Evolutionary conservation across 2,797 vertebrate species (phyloP), one percentile per base, ranked within the genome.

Genomic region (Lateolabrax maculatus): DNA sequence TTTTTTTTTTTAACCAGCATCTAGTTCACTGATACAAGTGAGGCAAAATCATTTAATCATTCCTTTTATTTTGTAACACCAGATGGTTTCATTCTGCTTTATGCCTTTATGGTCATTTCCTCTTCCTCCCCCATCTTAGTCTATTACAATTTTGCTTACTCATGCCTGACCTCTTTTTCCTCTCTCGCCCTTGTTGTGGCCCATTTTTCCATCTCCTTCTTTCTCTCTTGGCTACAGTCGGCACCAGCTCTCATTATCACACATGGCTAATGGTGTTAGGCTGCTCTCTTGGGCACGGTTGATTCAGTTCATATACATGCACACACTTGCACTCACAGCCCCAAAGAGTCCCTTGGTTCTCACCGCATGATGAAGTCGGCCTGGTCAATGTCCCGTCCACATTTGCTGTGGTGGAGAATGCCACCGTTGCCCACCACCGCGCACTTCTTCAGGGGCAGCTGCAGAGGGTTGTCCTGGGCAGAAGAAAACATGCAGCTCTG

Each of bases 361-460:
- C 80, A 99, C 98, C 98, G 93, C 96, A 99, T 97, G 93, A 99
- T 92, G 90, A 99, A 99, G 92, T 98, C 94, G 1, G 97, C 97
- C 90, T 90, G 93, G 94, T 99, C 97, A 58, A 99, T 99, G 81
- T 97, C 94, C 62, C 80, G 93, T 68, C 98, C 98, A 21, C 98
- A 99, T 91, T 95, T 89, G 83, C 97, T 99, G 91, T 94, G 94
- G 83, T 97, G 96, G 90, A 99, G 95, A 89, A 99, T 97, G 69
- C 98, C 98, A 23, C 98, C 97, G 5, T 99, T 99, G 71, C 98
- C 98, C 86, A 99, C 98, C 90, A 99, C 98, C 0, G 97, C 96
- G 6, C 98, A 99, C 90, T 94, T 98, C 95, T 97, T 99, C 90
- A 99, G 87, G 18, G 97, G 97, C 75, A 96, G 93, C 90, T 96